Conservation (phyloP, 2,113 vertebrate species). For the Alectura lathami region DNA sequence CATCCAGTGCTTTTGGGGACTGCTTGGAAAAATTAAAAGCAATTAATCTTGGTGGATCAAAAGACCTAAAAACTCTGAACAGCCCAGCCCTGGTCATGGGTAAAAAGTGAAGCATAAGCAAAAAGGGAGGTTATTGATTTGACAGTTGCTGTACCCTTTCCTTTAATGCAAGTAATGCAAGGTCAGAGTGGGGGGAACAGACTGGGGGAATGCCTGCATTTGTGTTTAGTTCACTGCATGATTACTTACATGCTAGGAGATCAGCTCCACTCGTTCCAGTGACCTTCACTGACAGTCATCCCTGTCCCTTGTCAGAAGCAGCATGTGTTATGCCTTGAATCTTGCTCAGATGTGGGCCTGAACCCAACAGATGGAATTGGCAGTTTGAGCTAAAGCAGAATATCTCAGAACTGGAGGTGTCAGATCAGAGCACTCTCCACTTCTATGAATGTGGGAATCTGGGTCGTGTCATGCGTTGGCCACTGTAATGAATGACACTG, state of each 20-base stretch:
- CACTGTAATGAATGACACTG: not conserved
- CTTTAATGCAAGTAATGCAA: not conserved
- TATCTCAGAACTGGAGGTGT: not conserved
- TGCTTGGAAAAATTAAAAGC: not conserved
- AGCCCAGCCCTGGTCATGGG: not conserved
- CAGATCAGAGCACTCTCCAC: not conserved
- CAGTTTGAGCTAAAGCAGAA: not conserved
- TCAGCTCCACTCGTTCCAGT: not conserved
- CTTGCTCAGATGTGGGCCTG: not conserved
- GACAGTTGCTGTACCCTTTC: not conserved
- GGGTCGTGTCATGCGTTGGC: not conserved
- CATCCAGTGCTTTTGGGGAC: not conserved
- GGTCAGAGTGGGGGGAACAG: not conserved
- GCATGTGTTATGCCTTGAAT: not conserved
- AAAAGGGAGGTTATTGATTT: not conserved
- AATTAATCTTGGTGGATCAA: not conserved
- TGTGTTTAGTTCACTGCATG: not conserved
- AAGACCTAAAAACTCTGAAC: not conserved
- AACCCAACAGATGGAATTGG: not conserved
- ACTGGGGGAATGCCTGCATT: not conserved
- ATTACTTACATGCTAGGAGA: not conserved
- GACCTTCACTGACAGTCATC: not conserved
- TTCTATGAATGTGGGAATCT: not conserved
- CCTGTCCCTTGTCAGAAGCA: not conserved
- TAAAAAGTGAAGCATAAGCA: not conserved